Evolutionary conservation across 1,140 invertebrate species (phyloP).

Genomic region (Tetramorium simillimum): DNA sequence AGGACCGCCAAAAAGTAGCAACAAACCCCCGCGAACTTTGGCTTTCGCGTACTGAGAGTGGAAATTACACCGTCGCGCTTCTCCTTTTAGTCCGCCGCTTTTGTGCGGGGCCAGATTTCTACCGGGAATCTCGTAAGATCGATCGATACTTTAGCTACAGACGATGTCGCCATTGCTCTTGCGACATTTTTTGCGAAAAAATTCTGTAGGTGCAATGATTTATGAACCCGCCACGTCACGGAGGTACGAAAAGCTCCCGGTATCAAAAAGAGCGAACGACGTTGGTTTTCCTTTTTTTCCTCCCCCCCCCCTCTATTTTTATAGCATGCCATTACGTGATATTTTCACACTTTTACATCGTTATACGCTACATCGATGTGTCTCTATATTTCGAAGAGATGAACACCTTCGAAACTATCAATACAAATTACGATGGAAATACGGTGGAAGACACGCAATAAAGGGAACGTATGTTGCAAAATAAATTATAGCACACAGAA

Average conservation of each 20-base stretch:
- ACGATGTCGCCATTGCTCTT: constrained; percentile 42
- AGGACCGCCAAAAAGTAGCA: constrained; percentile 60
- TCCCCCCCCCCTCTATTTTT: constrained; percentile 20
- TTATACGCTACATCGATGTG: neutral
- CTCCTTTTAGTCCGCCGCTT: constrained; percentile 43
- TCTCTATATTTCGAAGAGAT: neutral
- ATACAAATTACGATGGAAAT: neutral
- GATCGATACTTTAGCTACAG: constrained; percentile 53
- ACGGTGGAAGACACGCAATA: neutral
- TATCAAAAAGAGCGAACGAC: constrained; percentile 53
- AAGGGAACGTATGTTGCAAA: neutral
- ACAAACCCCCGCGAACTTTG: constrained; percentile 59
- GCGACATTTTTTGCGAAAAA: constrained; percentile 45
- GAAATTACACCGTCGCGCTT: constrained; percentile 50
- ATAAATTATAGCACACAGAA: constrained; percentile 22
- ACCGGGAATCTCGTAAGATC: constrained; percentile 50
- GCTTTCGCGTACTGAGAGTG: constrained; percentile 54
- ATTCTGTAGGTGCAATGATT: constrained; percentile 63
- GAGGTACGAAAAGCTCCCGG: constrained; percentile 44
- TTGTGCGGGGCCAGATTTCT: constrained; percentile 39
- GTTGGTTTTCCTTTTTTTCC: neutral
- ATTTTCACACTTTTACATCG: constrained; percentile 47
- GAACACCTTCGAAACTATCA: neutral
- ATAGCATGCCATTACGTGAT: constrained; percentile 49
- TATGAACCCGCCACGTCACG: constrained; percentile 58